These are phyloP conservation scores for Bubo bubo DNA, from an alignment of 2,113 vertebrate genomes.

Conservation along the genomic window DNA sequence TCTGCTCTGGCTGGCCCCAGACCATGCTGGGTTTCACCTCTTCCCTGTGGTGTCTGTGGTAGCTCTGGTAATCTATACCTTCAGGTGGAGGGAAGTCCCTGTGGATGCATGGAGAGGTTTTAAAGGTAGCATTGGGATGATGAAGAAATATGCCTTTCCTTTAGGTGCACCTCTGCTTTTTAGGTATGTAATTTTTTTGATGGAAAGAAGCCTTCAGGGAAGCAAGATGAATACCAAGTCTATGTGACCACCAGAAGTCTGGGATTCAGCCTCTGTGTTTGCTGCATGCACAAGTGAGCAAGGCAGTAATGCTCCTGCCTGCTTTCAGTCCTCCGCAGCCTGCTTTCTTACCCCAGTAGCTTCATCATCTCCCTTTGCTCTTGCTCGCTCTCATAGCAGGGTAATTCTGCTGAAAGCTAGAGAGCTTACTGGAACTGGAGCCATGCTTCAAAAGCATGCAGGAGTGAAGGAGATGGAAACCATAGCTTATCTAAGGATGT, in stretches of 20 bases:
- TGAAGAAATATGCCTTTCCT: background rate
- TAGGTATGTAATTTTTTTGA: background rate
- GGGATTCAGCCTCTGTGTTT: background rate
- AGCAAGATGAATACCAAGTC: background rate
- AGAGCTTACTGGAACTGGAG: slow-evolving; percentile 26
- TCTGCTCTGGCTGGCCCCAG: background rate
- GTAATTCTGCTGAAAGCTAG: slow-evolving; percentile 6
- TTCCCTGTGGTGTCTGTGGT: background rate
- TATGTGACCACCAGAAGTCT: background rate
- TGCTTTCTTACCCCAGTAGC: background rate
- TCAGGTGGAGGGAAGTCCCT: background rate
- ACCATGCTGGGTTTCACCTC: background rate
- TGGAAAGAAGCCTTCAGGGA: background rate
- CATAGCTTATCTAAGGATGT: background rate
- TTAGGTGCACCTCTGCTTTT: background rate
- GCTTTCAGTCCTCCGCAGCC: background rate
- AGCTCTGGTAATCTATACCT: background rate
- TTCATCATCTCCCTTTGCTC: background rate
- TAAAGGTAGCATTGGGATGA: background rate
- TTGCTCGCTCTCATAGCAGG: accelerated
- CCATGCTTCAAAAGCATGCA: background rate
- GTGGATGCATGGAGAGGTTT: background rate
- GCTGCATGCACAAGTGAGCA: accelerated
- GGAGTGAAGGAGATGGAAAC: background rate
- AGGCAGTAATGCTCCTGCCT: background rate